These are phyloP conservation scores for Semibalanus balanoides DNA, from an alignment of 1,140 invertebrate species.

Conservation along the genomic window DNA sequence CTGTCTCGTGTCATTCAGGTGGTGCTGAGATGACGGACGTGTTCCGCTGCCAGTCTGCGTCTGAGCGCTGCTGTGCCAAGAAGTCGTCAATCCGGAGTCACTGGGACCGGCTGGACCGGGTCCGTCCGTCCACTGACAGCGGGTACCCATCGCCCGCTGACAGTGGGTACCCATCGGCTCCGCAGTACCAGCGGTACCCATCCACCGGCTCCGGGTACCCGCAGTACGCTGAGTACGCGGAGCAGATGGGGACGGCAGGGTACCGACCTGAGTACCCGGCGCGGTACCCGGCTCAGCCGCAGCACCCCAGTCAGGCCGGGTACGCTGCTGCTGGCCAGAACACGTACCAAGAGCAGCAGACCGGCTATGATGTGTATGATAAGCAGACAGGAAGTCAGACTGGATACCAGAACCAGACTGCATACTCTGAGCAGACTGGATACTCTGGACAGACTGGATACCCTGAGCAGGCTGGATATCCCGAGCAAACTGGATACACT, in stretches of 20 bases:
- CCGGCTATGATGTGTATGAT: too few species aligned
- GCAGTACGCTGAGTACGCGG: not conserved
- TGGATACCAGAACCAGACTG: not conserved
- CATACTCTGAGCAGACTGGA: not conserved
- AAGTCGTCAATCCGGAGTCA: conserved; percentile 45
- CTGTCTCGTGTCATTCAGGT: too few species aligned
- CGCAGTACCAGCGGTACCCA: not conserved
- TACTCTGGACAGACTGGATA: too few species aligned
- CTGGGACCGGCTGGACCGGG: not conserved
- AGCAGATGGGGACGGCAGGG: not conserved
- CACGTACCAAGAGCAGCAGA: too few species aligned
- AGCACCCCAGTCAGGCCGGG: not conserved
- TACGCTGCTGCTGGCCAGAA: too few species aligned
- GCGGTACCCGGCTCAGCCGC: not conserved
- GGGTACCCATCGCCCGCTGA: not conserved
- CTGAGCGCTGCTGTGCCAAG: conserved; percentile 67
- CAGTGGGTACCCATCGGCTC: not conserved
- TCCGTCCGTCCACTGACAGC: too few species aligned
- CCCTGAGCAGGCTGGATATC: too few species aligned
- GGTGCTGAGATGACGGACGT: conserved; percentile 76
- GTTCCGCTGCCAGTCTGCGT: conserved; percentile 61
- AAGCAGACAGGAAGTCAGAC: not conserved
- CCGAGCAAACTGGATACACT: too few species aligned
- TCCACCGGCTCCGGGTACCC: not conserved
- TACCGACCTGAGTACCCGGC: not conserved